phyloP scores from a whole-genome alignment of 30 jellyfish, hydroid and myxozoan species.

The Chrysaora quinquecirrha region DNA sequence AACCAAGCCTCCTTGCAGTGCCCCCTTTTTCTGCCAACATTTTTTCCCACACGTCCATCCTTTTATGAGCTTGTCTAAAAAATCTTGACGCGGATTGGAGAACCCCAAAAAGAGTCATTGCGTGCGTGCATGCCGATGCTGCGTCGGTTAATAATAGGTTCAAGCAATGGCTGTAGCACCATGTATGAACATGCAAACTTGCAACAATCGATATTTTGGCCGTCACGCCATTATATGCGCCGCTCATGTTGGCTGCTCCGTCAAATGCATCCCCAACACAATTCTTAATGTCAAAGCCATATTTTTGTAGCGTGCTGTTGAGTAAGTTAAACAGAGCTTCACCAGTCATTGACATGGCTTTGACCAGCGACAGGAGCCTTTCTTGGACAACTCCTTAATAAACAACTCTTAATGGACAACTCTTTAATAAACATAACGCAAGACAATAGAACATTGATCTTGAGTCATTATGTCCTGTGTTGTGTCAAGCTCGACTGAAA shows the following conservation, averaged over 20 bases:
- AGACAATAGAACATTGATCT: slow-evolving; percentile 27
- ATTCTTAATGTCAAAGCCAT: slow-evolving; percentile 33
- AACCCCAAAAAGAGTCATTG: slow-evolving; percentile 34
- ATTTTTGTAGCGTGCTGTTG: slow-evolving; percentile 19
- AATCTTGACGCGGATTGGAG: slow-evolving; percentile 24
- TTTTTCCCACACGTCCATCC: slow-evolving; percentile 40
- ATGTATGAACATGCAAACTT: slow-evolving; percentile 54
- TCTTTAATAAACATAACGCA: slow-evolving; percentile 18
- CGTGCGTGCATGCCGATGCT: slow-evolving; percentile 39
- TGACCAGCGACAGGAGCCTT: slow-evolving; percentile 42
- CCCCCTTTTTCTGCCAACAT: slow-evolving; percentile 13
- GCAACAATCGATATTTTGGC: slow-evolving; percentile 44
- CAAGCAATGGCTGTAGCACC: slow-evolving; percentile 59
- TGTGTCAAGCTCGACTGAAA: slow-evolving; percentile 19
- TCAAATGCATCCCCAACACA: slow-evolving; percentile 51
- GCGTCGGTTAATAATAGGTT: slow-evolving; percentile 29
- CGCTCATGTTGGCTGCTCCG: slow-evolving; percentile 50
- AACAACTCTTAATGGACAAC: slow-evolving; percentile 41
- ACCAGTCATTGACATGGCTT: slow-evolving; percentile 48
- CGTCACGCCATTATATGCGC: slow-evolving; percentile 34
- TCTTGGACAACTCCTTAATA: slow-evolving; percentile 38
- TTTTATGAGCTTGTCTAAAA: slow-evolving; percentile 42
- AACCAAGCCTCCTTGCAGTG: slow-evolving; percentile 18
- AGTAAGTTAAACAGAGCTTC: slow-evolving; percentile 25
- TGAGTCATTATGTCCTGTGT: slow-evolving; percentile 17